Evolutionary conservation across 2,797 vertebrate species (phyloP), one percentile per base, ranked within the genome.

Genomic region (Urophycis tenuis): DNA sequence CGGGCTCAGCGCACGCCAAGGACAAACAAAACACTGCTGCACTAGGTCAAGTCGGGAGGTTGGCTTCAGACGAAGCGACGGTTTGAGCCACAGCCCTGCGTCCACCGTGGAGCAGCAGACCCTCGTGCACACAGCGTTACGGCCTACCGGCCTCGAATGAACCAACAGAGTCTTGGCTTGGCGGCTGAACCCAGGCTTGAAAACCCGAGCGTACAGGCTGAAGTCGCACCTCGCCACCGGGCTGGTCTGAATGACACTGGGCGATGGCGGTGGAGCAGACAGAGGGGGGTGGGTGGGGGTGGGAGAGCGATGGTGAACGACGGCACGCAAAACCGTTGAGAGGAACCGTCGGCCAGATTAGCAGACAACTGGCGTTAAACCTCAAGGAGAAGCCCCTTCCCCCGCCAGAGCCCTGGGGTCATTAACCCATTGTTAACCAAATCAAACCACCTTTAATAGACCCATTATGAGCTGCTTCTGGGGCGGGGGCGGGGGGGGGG

Each of bases 361-460:
- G 60, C 60, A 67, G 60, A 10, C 60, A 29, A 67, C 73, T 12
- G 10, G 34, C 49, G 22, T 49, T n/a, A 35, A 64, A 33, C 45
- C 22, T 14, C 14, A 85, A 84, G 83, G 79, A 84, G 86, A 73
- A 12, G 5, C 72, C 17, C 35, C 87, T 85, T 82, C 82, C 78
- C 83, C 83, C 84, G 86, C 85, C 87, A 83, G 85, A 88, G 79
- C 81, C 76, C 85, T 80, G 80, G 71, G 87, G 90, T 87, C 84
- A 88, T 92, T 92, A 93, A 92, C 91, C 90, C 91, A 93, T 94
- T 93, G 87, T 91, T 81, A 91, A 86, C 86, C 88, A 89, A 91
- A 91, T 92, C 83, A 87, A 85, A 81, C 85, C 81, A 77, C 80
- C 85, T 78, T 91, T 83, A 90, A 92, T 91, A 85, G 91, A 91